Percentiles rank a stretch among this genome's conserved stretches.
These are phyloP conservation scores for Elysia chlorotica DNA, from an alignment of 1,140 invertebrate genomes.

Conservation along the genomic window DNA sequence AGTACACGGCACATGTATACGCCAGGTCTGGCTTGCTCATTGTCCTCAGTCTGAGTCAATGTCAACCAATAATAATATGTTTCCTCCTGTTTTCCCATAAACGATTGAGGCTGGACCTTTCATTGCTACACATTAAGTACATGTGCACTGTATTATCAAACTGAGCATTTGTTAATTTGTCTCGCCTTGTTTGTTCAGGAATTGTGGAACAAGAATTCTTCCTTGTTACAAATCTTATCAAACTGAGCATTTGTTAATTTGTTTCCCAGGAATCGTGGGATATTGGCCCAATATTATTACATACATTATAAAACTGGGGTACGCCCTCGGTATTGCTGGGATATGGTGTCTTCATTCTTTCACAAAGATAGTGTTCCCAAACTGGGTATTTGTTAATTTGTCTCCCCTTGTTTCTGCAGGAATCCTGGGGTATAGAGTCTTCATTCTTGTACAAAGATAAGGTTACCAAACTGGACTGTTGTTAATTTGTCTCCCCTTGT, in stretches of 20 bases:
- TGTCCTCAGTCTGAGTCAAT: no score
- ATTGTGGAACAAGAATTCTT: not conserved
- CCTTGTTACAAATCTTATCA: not conserved
- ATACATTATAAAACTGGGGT: not conserved
- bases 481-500: conserved; percentile 10
- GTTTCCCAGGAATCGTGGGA: not conserved
- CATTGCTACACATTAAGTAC: no score
- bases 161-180: not conserved
- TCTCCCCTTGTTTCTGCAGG: not conserved
- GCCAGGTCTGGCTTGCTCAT: no score
- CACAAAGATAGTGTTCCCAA: not conserved
- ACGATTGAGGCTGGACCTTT: no score
- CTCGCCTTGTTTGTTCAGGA: not conserved
- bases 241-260: not conserved
- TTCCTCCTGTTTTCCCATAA: no score
- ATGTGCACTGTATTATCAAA: not conserved
- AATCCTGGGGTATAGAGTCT: not conserved
- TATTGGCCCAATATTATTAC: not conserved
- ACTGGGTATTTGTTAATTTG: not conserved
- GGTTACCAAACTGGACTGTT: not conserved
- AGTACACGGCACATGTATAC: no score
- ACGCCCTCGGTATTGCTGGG: not conserved
- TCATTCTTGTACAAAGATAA: not conserved
- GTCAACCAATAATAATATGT: no score
- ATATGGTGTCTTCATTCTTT: not conserved